These are phyloP conservation scores for Chirona hameri DNA, from an alignment of 2,888 invertebrate species.

Conservation along the genomic window DNA sequence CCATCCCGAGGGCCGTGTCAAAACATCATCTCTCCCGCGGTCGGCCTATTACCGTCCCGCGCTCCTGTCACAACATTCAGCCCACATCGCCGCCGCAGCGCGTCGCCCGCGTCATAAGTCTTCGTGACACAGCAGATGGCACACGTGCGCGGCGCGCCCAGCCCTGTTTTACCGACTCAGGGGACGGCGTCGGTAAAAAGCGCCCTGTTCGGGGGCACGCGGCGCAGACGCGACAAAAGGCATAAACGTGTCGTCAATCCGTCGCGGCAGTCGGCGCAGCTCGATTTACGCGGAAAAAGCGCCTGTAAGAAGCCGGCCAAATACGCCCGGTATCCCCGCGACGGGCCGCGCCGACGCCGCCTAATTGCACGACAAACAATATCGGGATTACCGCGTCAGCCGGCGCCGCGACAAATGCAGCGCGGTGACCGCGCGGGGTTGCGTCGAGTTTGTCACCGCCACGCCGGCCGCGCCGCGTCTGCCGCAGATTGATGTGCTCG, in stretches of 20 bases:
- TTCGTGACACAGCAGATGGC: not conserved
- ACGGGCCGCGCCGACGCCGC: not conserved
- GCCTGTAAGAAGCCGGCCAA: not conserved
- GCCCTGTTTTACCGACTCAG: constrained; percentile 8
- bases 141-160: not conserved
- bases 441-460: not conserved
- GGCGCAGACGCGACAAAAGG: constrained; percentile 4
- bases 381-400: not conserved
- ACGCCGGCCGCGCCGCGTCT: not conserved
- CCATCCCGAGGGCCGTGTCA: too few species aligned
- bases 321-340: not conserved
- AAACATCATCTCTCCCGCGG: too few species aligned
- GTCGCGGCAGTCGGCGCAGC: not conserved
- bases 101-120: not conserved
- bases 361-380: constrained; percentile 25
- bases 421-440: not conserved
- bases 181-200: constrained; percentile 1
- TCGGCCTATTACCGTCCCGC: not conserved
- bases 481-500: not conserved
- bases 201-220: not conserved
- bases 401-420: not conserved
- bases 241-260: constrained; percentile 26
- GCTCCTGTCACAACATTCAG: not conserved
- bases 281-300: constrained; percentile 7
- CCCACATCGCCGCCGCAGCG: not conserved